Base-by-base conservation (phyloP, 2,797 vertebrate genomes). In the Graptemys geographica region DNA sequence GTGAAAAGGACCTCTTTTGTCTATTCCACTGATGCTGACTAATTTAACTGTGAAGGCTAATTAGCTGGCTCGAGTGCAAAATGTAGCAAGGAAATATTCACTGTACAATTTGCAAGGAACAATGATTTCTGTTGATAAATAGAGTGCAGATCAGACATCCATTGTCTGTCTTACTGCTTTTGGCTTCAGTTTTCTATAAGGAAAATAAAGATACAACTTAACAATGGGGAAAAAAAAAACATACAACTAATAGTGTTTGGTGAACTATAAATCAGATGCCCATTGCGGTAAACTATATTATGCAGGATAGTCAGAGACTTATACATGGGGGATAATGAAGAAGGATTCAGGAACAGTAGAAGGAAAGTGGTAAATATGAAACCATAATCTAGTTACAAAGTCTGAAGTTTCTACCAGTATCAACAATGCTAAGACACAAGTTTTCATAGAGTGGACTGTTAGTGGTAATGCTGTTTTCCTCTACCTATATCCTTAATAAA, bases 1-100 rank as follows among this genome's bases (percentile, higher is more conserved):
- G 12, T 86, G 59, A 78, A 92, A 92, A 93, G 57, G 11, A 81
- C 8, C 6, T 52, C 65, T 79, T 80, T 80, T 81, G 76, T 81
- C 96, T 92, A 87, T 86, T 93, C 74, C 16, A 76, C 3, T 92
- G 53, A 10, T 52, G 49, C 28, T 95, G 84, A 92, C 69, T 95
- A 89, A 95, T 95, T 94, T 96, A 91, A 80, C 51, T 91, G 21
- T 69, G 89, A 95, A 91, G 69, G 41, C 57, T 82, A 94, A 90
- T 94, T 96, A 95, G 51, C 86, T 94, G 76, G 12, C 53, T 95
- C 82, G 87, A 95, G 62, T 79, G 25, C 6, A 91, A 91, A 41
- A 89, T 78, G 65, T 33, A 80, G n/a, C 57, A 95, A 91, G 87
- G 65, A 83, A 83, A 86, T 88, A 33, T 5, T 37, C 57, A 51